Evolutionary conservation across 2,113 vertebrate genomes (phyloP), one percentile per base, ranked within the genome.

Genomic region (Globicephala melas): DNA sequence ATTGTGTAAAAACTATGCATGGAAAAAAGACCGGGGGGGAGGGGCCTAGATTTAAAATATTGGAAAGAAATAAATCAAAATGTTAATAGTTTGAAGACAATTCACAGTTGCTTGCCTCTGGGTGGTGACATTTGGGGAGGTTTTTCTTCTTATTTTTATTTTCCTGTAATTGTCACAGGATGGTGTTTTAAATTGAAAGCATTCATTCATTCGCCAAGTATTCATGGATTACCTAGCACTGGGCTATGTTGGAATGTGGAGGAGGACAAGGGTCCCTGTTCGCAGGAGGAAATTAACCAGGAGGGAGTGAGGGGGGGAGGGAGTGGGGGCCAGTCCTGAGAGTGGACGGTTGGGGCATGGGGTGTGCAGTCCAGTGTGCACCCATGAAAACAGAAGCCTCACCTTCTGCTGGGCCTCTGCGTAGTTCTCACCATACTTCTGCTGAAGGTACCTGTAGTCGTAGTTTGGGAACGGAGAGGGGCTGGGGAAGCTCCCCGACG

Each of bases 391-490:
- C 0, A 0, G 53, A 10, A 47, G 44, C 71, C 98, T 91, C 93
- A 99, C 99, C 99, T 99, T 99, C 86, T 98, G 99, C 76, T 98
- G 98, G 97, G 98, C 98, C 80, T 99, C 99, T 0, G 98, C 95
- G 71, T 98, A 98, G 14, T 98, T 99, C 6, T 98, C 99, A 26
- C 99, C 99, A 41, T 99, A 99, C 97, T 99, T 99, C 87, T 99
- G 99, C 98, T 99, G 99, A 79, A 99, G 99, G 97, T 99, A 99
- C 6, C 99, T 98, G 97, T 99, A 99, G 98, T 99, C 99, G 12
- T 99, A 99, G 98, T 99, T 99, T 5, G 99, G 99, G 97, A 99
- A 99, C 0, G 99, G 99, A 2, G 99, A 99, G 2, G 99, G 99
- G 0, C 99, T 98, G 0, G 99, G 99, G 98, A 99, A 99, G 80